These are phyloP conservation scores for Leptodactylus fallax DNA, from an alignment of 2,797 vertebrate genomes.

Conservation along the genomic window DNA sequence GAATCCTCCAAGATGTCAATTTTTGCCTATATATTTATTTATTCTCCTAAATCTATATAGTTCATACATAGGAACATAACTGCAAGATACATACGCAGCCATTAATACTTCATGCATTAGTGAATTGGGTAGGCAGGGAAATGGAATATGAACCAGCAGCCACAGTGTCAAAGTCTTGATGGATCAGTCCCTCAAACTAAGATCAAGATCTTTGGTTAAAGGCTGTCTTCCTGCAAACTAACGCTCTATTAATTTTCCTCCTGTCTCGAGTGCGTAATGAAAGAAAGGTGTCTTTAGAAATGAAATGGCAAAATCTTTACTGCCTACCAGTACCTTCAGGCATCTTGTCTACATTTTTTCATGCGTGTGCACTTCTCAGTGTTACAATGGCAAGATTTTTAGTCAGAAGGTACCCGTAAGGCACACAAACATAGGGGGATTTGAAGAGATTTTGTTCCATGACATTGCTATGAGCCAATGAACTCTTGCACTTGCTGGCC, in stretches of 20 bases:
- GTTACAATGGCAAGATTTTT: constrained; percentile 89
- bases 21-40: constrained; percentile 68
- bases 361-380: constrained; percentile 92
- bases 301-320: constrained; percentile 85
- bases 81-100: constrained; percentile 77
- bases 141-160: constrained; percentile 73
- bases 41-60: constrained; percentile 65
- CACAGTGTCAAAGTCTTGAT: constrained; percentile 81
- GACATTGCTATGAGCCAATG: constrained; percentile 85
- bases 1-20: constrained; percentile 77
- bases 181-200: constrained; percentile 82
- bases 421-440: constrained; percentile 75
- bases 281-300: constrained; percentile 90
- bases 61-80: constrained; percentile 67
- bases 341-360: constrained; percentile 89
- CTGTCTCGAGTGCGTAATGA: constrained; percentile 82
- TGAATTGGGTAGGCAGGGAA: constrained; percentile 78
- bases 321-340: constrained; percentile 84
- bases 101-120: constrained; percentile 78
- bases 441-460: constrained; percentile 79
- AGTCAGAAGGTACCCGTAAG: constrained; percentile 85
- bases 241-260: constrained; percentile 91
- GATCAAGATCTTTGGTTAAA: constrained; percentile 77
- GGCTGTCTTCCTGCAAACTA: constrained; percentile 83
- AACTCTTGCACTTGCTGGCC: constrained; percentile 79